Evolutionary conservation across 2,888 invertebrate species (phyloP), one percentile per base, ranked within the genome.

Genomic region (Malthinus flaveolus): DNA sequence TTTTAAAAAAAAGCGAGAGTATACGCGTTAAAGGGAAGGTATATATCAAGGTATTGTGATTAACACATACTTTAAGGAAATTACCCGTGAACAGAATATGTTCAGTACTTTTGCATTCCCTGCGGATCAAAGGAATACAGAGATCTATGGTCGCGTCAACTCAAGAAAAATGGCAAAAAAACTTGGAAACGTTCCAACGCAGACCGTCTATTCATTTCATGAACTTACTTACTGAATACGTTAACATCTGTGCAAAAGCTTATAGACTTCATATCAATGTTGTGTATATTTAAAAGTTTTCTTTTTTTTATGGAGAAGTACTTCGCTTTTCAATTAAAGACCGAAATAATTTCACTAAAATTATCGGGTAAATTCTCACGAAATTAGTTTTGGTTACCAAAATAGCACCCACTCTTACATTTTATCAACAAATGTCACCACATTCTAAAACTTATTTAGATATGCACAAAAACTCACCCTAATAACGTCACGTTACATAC

Each of bases 41-140:
- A 59, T 64, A 67, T 57, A 63, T 67, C 64, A 63, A 56, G 53
- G 59, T 57, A 53, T 61, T 57, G 63, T 66, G 66, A 67, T 67
- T 67, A 67, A 67, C 66, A 67, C 70, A 64, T 66, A 66, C 67
- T 68, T 63, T 55, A 56, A 67, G 69, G 73, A 72, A 73, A 73
- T 74, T 73, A 73, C 69, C 71, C 72, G 74, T 71, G 71, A 73
- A 74, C 72, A 71, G 70, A 61, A 59, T 65, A 59, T 55, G 59
- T 46, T 57, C 63, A 66, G 68, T 65, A 68, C 70, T 69, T 71
- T 70, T 73, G 70, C 72, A 73, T 73, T 73, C 72, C 69, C 68
- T 56, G 56, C 61, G 70, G 74, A 74, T 73, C 73, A 74, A 74
- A 73, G 74, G 64, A 65, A 63, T 63, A 68, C 64, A 49, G 66